These are phyloP conservation scores for Porites lutea DNA, from an alignment of 64 coral and sea anemone species.

Conservation along the genomic window DNA sequence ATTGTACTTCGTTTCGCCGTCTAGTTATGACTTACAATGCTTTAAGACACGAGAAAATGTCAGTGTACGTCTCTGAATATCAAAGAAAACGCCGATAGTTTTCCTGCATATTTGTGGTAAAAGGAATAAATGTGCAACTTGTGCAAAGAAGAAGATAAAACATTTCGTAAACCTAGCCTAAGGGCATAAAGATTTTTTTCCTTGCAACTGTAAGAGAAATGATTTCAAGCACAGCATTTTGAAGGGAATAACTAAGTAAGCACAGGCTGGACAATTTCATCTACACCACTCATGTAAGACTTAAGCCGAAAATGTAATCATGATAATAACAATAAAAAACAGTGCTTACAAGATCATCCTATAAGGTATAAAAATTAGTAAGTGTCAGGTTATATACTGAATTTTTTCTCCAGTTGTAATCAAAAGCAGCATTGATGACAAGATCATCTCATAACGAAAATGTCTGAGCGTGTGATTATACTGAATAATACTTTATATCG, in stretches of 20 bases:
- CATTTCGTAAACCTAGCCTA: slow-evolving; percentile 9
- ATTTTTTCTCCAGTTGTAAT: neutral
- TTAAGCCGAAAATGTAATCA: neutral
- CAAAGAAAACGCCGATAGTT: neutral
- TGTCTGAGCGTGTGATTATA: neutral
- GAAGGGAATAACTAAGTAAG: neutral
- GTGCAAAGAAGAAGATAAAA: slow-evolving; percentile 5
- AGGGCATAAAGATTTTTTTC: neutral
- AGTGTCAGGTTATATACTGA: neutral
- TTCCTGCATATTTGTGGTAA: slow-evolving; percentile 31
- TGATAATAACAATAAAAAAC: neutral
- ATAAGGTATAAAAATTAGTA: neutral
- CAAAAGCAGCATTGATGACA: neutral
- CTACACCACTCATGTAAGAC: neutral
- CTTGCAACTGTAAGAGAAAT: neutral
- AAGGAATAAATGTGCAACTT: slow-evolving; percentile 15
- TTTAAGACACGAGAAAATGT: neutral
- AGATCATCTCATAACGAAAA: neutral
- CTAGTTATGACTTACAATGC: neutral
- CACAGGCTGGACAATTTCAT: neutral
- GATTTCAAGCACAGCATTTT: neutral
- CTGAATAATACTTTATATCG: neutral
- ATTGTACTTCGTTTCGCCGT: neutral
- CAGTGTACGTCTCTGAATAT: neutral
- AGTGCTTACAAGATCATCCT: neutral